Percentiles rank a stretch among this genome's conserved stretches.
Conservation (phyloP, 1,140 invertebrate species). For the Cotesia typhae region DNA sequence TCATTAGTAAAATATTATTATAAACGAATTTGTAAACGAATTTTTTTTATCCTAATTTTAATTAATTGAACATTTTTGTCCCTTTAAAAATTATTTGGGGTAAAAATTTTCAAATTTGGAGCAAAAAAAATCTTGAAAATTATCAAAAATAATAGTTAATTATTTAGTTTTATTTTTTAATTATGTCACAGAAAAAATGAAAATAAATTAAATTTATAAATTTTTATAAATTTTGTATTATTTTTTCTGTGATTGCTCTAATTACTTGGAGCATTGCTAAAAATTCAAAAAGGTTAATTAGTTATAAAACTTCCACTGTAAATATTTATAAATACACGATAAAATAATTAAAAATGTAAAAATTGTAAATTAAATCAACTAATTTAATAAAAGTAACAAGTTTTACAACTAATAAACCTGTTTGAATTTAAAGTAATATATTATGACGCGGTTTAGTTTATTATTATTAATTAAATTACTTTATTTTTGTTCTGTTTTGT, state of each 20-base stretch:
- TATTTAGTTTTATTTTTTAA: no score
- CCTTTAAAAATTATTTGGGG: conserved; percentile 16
- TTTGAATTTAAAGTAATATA: not conserved
- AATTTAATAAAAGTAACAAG: not conserved
- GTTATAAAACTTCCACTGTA: not conserved
- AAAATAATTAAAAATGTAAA: no score
- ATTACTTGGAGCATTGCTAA: conserved; percentile 45
- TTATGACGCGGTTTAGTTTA: conserved; percentile 14
- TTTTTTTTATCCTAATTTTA: conserved; percentile 44
- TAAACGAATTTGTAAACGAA: not conserved
- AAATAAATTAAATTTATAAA: no score
- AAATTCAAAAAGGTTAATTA: no score
- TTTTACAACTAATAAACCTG: not conserved
- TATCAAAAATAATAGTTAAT: no score
- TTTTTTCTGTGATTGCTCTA: conserved; percentile 27
- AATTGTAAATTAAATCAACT: not conserved
- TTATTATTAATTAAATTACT: conserved; percentile 6
- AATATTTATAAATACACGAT: no score
- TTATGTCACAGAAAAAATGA: no score
- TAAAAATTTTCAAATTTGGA: conserved; percentile 26
- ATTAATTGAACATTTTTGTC: conserved; percentile 11
- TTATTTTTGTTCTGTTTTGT: conserved; percentile 45
- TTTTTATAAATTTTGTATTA: no score
- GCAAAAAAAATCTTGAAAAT: not conserved
- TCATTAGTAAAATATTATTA: no score